These are phyloP conservation scores for Paramisgurnus dabryanus DNA, from an alignment of 2,113 vertebrate genomes.

Conservation along the genomic window DNA sequence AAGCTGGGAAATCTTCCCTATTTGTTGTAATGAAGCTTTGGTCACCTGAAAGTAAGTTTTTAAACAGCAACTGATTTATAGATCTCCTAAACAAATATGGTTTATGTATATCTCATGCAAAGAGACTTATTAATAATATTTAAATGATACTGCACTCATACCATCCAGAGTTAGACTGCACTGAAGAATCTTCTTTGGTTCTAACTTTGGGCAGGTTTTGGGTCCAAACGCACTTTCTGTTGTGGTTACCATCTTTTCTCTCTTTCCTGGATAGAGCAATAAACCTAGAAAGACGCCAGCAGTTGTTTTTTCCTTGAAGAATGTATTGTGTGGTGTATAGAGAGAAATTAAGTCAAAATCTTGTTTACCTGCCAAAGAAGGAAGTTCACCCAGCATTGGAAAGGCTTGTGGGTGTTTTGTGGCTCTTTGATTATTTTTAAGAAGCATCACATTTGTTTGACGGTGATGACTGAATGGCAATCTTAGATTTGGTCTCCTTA, in stretches of 20 bases:
- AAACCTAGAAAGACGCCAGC: conserved; percentile 56
- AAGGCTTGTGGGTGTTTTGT: conserved; percentile 56
- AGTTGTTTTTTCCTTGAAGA: neutral
- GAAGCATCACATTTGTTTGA: neutral
- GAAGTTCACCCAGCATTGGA: conserved; percentile 63
- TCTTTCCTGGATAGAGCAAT: conserved; percentile 74
- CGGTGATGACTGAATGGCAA: neutral
- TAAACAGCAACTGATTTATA: neutral
- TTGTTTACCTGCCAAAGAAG: conserved; percentile 68
- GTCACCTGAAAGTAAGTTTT: conserved; percentile 54
- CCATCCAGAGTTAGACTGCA: conserved; percentile 60
- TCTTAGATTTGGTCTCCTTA: conserved; percentile 7
- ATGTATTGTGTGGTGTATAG: too few species aligned
- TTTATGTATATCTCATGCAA: neutral
- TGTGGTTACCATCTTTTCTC: conserved; percentile 69
- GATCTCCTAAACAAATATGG: neutral
- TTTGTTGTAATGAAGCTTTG: conserved; percentile 55
- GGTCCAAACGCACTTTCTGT: conserved; percentile 64
- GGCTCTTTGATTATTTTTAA: conserved; percentile 30
- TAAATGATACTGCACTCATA: neutral
- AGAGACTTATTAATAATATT: neutral
- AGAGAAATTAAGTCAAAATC: neutral
- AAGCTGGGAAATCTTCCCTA: conserved; percentile 58
- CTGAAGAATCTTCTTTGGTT: conserved; percentile 58
- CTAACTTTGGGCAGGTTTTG: conserved; percentile 47